Evolutionary conservation across 2,888 invertebrate species (phyloP), one percentile per base, ranked within the genome.

Genomic region (Oscheius sp.): DNA sequence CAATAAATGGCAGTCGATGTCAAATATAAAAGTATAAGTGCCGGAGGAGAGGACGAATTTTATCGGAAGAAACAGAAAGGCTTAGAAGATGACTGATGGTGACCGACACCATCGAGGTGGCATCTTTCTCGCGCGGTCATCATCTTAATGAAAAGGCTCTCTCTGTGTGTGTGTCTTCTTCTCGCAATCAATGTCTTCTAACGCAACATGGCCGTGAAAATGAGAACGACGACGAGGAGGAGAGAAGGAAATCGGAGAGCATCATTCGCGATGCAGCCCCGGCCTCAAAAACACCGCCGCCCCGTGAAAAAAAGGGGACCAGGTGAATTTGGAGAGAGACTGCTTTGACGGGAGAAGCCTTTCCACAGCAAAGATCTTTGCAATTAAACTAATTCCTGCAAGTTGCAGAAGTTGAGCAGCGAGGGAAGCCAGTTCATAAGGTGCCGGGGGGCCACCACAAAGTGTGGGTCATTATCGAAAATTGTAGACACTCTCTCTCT

Each of bases 111-210:
- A 9, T 6, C 35, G 35, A 61, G 25, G 61, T 43, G 61, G 41
- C 21, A 41, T 13, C 43, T 21, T 23, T 55, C 55, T n/a, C 61
- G n/a, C 58, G 27, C 29, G 61, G 61, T 66, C 66, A 49, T 66
- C 66, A 66, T 66, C 66, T 66, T 66, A 52, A 66, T 66, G 66
- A 66, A 66, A 66, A 49, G 52, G 52, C 49, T 41, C 61, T 58
- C 58, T 58, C 27, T 58, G n/a, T 27, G n/a, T n/a, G n/a, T n/a
- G n/a, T n/a, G n/a, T n/a, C n/a, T n/a, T 29, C 18, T 58, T 18
- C 29, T 35, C 13, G 21, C 61, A 61, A 61, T 61, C 61, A 61
- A 61, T 61, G 61, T 61, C 61, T 61, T 61, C 61, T 61, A 61
- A 61, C 61, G 61, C 61, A 61, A 61, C 61, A 61, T 43, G 61